Conservation (phyloP, 1,140 invertebrate genomes). For the Chironomus striatipennis region DNA sequence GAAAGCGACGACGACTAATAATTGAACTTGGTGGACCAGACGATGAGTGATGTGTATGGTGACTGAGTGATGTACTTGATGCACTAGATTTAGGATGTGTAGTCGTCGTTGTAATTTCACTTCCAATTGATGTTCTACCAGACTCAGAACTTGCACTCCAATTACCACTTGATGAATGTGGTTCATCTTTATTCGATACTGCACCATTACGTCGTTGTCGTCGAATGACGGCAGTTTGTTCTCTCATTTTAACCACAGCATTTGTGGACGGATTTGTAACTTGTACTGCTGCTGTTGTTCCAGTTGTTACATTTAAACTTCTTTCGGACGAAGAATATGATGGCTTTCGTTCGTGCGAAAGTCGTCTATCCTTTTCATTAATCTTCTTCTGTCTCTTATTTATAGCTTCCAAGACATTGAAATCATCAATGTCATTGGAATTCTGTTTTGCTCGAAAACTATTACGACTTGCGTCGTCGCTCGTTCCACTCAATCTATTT, state of each 20-base stretch:
- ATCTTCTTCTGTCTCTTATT: conserved; percentile 45
- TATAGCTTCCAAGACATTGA: conserved; percentile 54
- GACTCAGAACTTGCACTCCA: conserved; percentile 89
- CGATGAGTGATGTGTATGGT: conserved; percentile 48
- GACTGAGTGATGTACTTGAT: conserved; percentile 55
- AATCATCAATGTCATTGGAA: conserved; percentile 47
- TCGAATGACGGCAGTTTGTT: conserved; percentile 55
- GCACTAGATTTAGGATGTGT: conserved; percentile 61
- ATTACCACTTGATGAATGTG: conserved; percentile 83
- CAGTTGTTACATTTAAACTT: conserved; percentile 42
- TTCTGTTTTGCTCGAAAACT: conserved; percentile 30
- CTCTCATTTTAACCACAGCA: conserved; percentile 55
- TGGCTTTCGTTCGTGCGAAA: conserved; percentile 60
- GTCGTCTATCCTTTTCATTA: conserved; percentile 42
- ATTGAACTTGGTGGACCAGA: conserved; percentile 58
- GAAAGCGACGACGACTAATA: conserved; percentile 52
- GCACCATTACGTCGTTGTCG: conserved; percentile 45
- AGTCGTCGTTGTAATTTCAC: conserved; percentile 63
- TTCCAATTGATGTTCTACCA: conserved; percentile 72
- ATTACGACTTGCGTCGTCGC: conserved; percentile 26
- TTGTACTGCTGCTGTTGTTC: conserved; percentile 44
- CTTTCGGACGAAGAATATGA: conserved; percentile 65
- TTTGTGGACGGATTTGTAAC: conserved; percentile 41
- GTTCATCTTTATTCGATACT: conserved; percentile 55
- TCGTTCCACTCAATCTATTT: conserved; percentile 45